These are phyloP conservation scores for Poecilus cupreus DNA, from an alignment of 2,888 invertebrate genomes.

Conservation along the genomic window DNA sequence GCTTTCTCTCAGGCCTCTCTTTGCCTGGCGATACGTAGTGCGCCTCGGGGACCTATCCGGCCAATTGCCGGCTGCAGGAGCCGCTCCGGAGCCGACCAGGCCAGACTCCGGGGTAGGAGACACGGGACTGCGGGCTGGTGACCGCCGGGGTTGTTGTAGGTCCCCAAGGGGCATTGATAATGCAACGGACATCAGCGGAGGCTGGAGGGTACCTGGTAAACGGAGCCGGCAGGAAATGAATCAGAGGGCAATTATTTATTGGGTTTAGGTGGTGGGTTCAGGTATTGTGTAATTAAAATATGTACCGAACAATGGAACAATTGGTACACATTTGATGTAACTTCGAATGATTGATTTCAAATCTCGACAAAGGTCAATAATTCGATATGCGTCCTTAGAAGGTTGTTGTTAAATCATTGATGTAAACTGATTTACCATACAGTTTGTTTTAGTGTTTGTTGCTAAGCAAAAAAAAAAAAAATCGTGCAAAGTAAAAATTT, in stretches of 20 bases:
- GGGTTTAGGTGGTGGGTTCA: neutral
- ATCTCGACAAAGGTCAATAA: no score
- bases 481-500: no score
- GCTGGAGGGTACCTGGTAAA: neutral
- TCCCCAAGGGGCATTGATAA: slow-evolving; percentile 43
- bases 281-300: no score
- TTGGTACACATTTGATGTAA: no score
- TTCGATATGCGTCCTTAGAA: no score
- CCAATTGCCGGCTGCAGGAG: slow-evolving; percentile 53
- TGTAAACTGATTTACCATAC: no score
- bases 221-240: neutral
- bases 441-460: no score
- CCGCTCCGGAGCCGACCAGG: no score
- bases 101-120: neutral
- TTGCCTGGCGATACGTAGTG: slow-evolving; percentile 28
- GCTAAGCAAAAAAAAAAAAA: no score
- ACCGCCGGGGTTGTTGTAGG: neutral
- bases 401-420: no score
- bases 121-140: neutral
- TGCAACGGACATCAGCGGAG: slow-evolving; percentile 26
- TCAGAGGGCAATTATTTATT: neutral
- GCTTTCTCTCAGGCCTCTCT: neutral
- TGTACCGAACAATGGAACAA: no score
- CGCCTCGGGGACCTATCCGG: slow-evolving; percentile 49
- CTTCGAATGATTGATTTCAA: no score